Evolutionary conservation across 2,113 vertebrate species (phyloP).

Genomic region (Carettochelys insculpta): DNA sequence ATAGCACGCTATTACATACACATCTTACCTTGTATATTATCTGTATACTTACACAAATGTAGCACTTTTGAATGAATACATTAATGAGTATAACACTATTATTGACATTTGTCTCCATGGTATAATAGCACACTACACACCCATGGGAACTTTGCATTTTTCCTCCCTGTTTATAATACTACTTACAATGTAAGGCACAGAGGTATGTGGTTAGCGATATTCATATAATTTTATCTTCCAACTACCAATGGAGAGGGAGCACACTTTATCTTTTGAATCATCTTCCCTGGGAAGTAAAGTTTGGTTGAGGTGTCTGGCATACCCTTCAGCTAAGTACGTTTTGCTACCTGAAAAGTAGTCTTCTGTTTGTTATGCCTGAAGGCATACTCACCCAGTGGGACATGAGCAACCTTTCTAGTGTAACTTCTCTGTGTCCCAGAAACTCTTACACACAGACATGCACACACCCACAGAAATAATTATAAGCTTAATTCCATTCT

Average conservation of each 20-base stretch:
- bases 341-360: not conserved
- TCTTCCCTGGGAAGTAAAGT: constrained; percentile 51
- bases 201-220: constrained; percentile 18
- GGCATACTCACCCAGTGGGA: not conserved
- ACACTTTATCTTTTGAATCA: constrained; percentile 51
- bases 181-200: constrained; percentile 23
- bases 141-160: not conserved
- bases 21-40: not conserved
- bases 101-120: not conserved
- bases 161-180: not conserved
- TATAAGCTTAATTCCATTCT: not conserved
- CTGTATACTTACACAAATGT: not conserved
- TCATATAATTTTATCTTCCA: constrained; percentile 17
- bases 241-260: constrained; percentile 39
- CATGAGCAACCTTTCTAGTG: constrained; percentile 8
- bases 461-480: not conserved
- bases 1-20: not conserved
- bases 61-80: not conserved
- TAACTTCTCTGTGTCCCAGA: not conserved
- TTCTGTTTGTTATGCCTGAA: constrained; percentile 10
- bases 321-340: constrained; percentile 39
- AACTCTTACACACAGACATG: constrained; percentile 13
- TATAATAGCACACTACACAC: not conserved
- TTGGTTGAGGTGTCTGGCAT: constrained; percentile 13
- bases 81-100: fast-evolving